Percentiles rank a stretch among this genome's conserved stretches.
These are phyloP conservation scores for Ips nitidus DNA, from an alignment of 1,140 invertebrate genomes.

Conservation along the genomic window DNA sequence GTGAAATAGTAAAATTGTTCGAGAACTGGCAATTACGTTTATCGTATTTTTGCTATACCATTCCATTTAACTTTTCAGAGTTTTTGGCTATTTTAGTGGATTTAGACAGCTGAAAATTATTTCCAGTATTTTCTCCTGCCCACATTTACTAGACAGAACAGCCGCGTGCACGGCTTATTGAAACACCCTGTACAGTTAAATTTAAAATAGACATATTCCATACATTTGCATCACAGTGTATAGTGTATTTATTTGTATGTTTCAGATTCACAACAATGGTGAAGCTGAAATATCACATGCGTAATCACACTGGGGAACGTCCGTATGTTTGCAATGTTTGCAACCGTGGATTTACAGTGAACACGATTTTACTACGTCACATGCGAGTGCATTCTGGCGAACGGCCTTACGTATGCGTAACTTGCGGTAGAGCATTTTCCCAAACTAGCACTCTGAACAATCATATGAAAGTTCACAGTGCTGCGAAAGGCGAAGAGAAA, in stretches of 20 bases:
- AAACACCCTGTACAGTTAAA: too few relatives aligned
- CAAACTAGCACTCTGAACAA: slow-evolving; percentile 51
- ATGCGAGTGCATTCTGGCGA: slow-evolving; percentile 60
- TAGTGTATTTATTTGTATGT: slow-evolving; percentile 12
- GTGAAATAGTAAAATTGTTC: too few relatives aligned
- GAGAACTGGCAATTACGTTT: too few relatives aligned
- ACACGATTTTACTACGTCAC: slow-evolving; percentile 53
- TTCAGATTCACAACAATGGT: slow-evolving; percentile 51
- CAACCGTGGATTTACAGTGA: slow-evolving; percentile 58
- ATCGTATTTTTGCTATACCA: too few relatives aligned
- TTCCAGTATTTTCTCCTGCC: too few relatives aligned
- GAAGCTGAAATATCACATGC: slow-evolving; percentile 62
- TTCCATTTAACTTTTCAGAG: too few relatives aligned
- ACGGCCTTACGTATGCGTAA: slow-evolving; percentile 61
- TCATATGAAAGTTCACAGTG: slow-evolving; percentile 50
- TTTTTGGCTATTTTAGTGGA: too few relatives aligned
- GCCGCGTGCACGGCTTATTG: too few relatives aligned
- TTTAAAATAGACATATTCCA: too few relatives aligned
- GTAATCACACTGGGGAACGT: slow-evolving; percentile 63
- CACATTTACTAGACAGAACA: too few relatives aligned
- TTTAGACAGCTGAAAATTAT: too few relatives aligned
- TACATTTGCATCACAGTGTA: not conserved
- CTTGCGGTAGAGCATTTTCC: slow-evolving; percentile 55
- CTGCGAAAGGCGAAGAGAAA: slow-evolving; percentile 45
- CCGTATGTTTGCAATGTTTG: slow-evolving; percentile 67